Evolutionary conservation across 2,888 invertebrate species (phyloP), one percentile per base, ranked within the genome.

Genomic region (Mallateleia sp.): DNA sequence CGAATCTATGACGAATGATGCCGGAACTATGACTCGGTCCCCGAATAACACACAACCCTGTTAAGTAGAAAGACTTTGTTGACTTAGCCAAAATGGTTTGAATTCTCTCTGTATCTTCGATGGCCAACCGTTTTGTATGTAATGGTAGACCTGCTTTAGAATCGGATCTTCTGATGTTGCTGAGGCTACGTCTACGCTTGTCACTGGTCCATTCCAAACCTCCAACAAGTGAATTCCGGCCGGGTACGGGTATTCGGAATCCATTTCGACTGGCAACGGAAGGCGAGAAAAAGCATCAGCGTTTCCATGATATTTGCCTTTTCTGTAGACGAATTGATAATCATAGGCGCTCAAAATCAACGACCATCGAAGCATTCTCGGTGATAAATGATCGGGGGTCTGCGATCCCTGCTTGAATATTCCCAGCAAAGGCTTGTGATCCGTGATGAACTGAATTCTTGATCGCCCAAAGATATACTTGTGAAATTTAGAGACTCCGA

Each of bases 371-470:
- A 54, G 34, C 58, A 83, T 50, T 1, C 78, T 47, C 18, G 79
- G 74, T 18, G 85, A 75, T 0, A 71, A n/a, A n/a, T 74, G 54
- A 18, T 79, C 84, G 14, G 80, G 72, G 11, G 66, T 72, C 18
- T 20, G 28, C n/a, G 14, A 15, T 14, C 20, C 50, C 1, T 56
- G 56, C 11, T 67, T 77, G 7, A 86, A 83, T 32, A 88, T 75
- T 3, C 77, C 74, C 14, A 84, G n/a, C 6, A 84, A 50, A 1
- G 95, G 95, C 67, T 94, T 91, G 71, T 94, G 93, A 82, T 95
- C 94, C 1, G 94, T 95, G 4, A 92, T n/a, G 2, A 95, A 81
- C 1, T 95, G 72, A 0, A 88, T 91, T 58, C 93, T 91, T 2
- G 60, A 32, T 28, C 84, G 64, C 0, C 91, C 91, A 62, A 79